Conservation (phyloP, 2,113 vertebrate species). For the Equus quagga region DNA sequence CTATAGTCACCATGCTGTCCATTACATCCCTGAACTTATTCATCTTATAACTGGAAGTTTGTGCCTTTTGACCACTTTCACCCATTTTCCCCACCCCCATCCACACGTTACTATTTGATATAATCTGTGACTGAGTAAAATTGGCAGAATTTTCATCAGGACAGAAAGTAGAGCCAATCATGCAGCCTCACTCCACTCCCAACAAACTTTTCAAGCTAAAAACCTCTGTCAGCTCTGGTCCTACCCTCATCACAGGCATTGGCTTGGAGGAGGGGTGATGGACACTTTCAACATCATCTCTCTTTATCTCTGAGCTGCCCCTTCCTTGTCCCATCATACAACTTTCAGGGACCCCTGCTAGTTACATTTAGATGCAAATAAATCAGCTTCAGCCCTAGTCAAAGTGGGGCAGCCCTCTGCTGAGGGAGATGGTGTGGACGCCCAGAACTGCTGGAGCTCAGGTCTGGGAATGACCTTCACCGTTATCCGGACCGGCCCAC, state of each 20-base stretch:
- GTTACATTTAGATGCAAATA: not conserved
- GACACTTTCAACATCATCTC: not conserved
- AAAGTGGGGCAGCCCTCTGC: not conserved
- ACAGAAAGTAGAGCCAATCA: not conserved
- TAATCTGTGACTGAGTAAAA: not conserved
- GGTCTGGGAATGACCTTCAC: not conserved
- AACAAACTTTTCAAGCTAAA: not conserved
- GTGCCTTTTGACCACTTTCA: not conserved
- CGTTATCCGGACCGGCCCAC: not conserved
- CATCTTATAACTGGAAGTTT: not conserved
- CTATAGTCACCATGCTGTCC: not conserved
- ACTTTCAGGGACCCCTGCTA: not conserved
- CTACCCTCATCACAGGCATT: not conserved
- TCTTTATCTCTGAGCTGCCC: not conserved
- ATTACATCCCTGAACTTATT: not conserved
- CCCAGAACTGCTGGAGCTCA: not conserved
- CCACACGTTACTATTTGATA: not conserved
- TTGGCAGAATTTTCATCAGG: constrained; percentile 17
- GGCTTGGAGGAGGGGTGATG: not conserved
- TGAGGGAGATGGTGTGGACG: not conserved
- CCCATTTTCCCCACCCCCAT: not conserved
- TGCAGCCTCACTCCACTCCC: not conserved
- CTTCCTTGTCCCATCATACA: not conserved
- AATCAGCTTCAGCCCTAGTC: not conserved
- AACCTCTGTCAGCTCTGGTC: not conserved